These are phyloP conservation scores for Aphis craccivora DNA, from an alignment of 1,140 invertebrate species.

Conservation along the genomic window DNA sequence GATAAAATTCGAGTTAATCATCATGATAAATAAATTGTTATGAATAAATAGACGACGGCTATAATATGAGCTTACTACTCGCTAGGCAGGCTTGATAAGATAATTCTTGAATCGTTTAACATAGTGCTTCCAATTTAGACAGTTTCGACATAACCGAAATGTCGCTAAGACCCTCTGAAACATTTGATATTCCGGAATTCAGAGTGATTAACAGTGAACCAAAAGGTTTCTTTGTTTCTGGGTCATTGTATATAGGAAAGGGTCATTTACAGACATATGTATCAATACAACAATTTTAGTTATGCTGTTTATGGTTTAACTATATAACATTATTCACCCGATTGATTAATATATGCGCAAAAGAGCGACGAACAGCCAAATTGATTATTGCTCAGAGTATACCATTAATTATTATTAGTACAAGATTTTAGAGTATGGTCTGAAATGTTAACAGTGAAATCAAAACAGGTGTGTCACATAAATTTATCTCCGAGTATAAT, in stretches of 20 bases:
- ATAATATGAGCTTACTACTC: background rate
- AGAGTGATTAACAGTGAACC: background rate
- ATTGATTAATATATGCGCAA: background rate
- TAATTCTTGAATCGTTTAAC: conserved; percentile 9
- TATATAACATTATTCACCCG: background rate
- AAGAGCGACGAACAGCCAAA: background rate
- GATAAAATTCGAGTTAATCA: background rate
- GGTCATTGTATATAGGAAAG: background rate
- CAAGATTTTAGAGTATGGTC: background rate
- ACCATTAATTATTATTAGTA: background rate
- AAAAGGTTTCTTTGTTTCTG: background rate
- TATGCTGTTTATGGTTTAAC: background rate
- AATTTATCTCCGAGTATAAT: background rate
- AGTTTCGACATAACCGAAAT: background rate
- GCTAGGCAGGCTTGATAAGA: background rate
- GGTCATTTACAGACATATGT: background rate
- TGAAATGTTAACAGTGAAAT: background rate
- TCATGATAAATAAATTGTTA: background rate
- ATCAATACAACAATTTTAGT: conserved; percentile 30
- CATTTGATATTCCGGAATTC: background rate
- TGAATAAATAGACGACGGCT: background rate
- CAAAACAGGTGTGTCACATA: background rate
- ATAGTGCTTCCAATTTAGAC: background rate
- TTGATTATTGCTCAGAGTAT: background rate
- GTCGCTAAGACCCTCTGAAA: background rate